Conservation (phyloP, 2,888 invertebrate genomes). For the Tachina lurida region DNA sequence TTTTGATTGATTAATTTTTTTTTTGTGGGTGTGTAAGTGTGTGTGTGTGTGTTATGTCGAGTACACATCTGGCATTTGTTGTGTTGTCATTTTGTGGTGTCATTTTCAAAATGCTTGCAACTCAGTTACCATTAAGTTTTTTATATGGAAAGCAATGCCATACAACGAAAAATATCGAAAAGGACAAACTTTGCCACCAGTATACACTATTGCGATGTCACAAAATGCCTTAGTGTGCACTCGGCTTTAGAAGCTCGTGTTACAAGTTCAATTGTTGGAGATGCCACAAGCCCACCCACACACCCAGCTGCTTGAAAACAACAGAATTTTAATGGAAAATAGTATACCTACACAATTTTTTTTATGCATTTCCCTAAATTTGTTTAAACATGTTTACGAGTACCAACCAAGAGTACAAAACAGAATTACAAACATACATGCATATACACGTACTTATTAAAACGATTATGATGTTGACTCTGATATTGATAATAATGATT, state of each 20-base stretch:
- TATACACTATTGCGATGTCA: no score
- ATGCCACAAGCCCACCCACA: slow-evolving; percentile 6
- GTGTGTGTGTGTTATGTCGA: background rate
- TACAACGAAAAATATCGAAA: no score
- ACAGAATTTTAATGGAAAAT: slow-evolving; percentile 48
- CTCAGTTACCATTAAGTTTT: no score
- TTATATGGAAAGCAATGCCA: no score
- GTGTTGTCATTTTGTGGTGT: no score
- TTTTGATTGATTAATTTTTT: slow-evolving; percentile 69
- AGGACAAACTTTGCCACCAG: no score
- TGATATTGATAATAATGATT: slow-evolving; percentile 23
- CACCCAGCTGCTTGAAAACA: slow-evolving; percentile 17
- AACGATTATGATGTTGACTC: slow-evolving; percentile 13
- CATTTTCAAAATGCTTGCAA: no score
- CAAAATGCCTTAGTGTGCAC: no score
- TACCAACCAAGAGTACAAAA: background rate
- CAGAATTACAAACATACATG: background rate
- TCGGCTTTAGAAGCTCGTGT: background rate
- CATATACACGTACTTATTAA: background rate
- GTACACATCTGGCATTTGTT: no score
- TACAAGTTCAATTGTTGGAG: background rate
- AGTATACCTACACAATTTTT: slow-evolving; percentile 5
- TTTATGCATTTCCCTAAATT: slow-evolving; percentile 2
- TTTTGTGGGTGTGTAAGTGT: background rate
- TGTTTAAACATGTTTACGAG: slow-evolving; percentile 25